Evolutionary conservation across 2,797 vertebrate species (phyloP), one percentile per base, ranked within the genome.

Genomic region (Poeciliopsis turneri): DNA sequence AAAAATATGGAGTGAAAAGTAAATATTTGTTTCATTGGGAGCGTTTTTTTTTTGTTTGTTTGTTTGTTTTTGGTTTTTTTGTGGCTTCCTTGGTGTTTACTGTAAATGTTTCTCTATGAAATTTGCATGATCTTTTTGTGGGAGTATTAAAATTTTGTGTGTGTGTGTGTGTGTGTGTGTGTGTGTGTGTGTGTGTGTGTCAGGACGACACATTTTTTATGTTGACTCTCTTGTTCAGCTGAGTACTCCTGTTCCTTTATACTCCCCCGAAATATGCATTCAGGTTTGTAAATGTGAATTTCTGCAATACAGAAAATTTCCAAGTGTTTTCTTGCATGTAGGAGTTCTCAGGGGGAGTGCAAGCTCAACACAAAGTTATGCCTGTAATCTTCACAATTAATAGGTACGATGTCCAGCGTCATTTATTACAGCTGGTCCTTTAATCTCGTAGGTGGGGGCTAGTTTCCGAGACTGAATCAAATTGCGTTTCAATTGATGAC

Each of bases 311-410:
- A 41, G 46, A 23, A 53, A 73, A 39, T 3, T 39, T 13, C 2
- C 4, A 2, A 47, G 30, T 30, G 16, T 43, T 68, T 45, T 51
- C 16, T 23, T 33, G 30, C 72, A 53, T 28, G 4, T 10, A n/a
- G 41, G 39, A 36, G 1, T 41, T 41, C n/a, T 41, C 39, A 16
- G n/a, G 2, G 47, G 88, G 78, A 83, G 80, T 78, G 78, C 8
- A 4, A 80, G 83, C 89, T 92, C 75, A 90, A 90, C 90, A 86
- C 89, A 86, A 84, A 89, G 87, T 90, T 87, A 77, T 75, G 87
- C 88, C 87, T 92, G 72, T 90, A 89, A 92, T 93, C 90, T 89
- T 77, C 80, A 23, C 89, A 91, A 93, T 93, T 88, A 92, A 93
- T 91, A 84, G 77, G 15, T 82, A 82, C 74, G 74, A 80, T 81